Conservation (phyloP, 1,140 invertebrate genomes). For the Hycleus phaleratus region DNA sequence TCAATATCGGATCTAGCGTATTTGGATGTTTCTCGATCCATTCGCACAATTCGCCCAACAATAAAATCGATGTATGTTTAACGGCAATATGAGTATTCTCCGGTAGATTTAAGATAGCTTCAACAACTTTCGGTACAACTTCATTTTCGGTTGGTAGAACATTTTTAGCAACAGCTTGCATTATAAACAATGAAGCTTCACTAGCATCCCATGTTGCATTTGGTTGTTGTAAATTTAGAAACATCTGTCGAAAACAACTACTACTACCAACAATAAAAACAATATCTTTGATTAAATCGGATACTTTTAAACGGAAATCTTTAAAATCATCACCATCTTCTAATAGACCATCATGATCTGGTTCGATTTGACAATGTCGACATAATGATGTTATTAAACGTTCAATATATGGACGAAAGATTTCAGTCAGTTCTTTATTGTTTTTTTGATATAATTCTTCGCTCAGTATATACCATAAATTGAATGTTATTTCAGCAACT, state of each 20-base stretch:
- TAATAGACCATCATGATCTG: slow-evolving; percentile 84
- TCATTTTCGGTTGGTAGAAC: slow-evolving; percentile 91
- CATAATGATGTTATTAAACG: slow-evolving; percentile 76
- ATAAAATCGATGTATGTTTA: slow-evolving; percentile 75
- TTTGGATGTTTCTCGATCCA: slow-evolving; percentile 89
- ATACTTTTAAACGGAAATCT: slow-evolving; percentile 84
- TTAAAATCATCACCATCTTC: slow-evolving; percentile 77
- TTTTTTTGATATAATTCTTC: slow-evolving; percentile 89
- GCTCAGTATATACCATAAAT: slow-evolving; percentile 92
- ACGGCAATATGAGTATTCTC: slow-evolving; percentile 81
- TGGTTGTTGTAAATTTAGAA: slow-evolving; percentile 58
- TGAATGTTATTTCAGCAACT: slow-evolving; percentile 95
- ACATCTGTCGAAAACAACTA: slow-evolving; percentile 88
- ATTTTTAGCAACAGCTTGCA: slow-evolving; percentile 93
- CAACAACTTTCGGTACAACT: slow-evolving; percentile 86
- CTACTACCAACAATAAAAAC: slow-evolving; percentile 95
- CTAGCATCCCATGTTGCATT: slow-evolving; percentile 80
- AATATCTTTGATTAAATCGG: slow-evolving; percentile 92
- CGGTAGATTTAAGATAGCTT: slow-evolving; percentile 81
- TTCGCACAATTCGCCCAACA: slow-evolving; percentile 88
- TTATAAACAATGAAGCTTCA: slow-evolving; percentile 92
- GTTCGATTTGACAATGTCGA: slow-evolving; percentile 84
- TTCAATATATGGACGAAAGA: slow-evolving; percentile 88
- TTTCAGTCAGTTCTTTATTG: slow-evolving; percentile 62
- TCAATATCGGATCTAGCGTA: slow-evolving; percentile 70